Conservation (phyloP, 2,113 vertebrate genomes). For the Chlorodrepanis virens region DNA sequence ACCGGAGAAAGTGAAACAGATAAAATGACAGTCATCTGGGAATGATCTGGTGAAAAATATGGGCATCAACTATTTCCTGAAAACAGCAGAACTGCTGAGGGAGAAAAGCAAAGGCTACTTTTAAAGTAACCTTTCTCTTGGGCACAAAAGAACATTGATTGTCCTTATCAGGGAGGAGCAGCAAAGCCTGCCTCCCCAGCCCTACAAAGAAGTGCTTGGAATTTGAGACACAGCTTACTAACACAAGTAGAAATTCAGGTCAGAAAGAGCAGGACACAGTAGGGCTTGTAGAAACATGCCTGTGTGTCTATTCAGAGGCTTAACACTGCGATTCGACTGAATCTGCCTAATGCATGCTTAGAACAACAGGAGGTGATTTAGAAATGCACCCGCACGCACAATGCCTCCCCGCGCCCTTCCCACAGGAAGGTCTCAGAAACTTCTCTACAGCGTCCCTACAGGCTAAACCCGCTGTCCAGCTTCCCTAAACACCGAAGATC, state of each 20-base stretch:
- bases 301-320: background rate
- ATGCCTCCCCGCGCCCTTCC: background rate
- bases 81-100: background rate
- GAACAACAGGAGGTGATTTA: background rate
- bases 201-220: background rate
- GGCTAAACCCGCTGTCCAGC: background rate
- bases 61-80: background rate
- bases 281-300: conserved; percentile 4
- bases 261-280: conserved; percentile 7
- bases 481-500: background rate
- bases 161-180: conserved; percentile 15
- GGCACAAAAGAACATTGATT: background rate
- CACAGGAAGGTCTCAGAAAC: background rate
- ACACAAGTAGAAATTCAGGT: conserved; percentile 32
- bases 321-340: background rate
- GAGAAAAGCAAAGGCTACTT: background rate
- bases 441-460: background rate
- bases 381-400: background rate
- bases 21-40: background rate
- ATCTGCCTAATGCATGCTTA: background rate
- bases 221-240: background rate
- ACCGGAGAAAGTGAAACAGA: background rate
- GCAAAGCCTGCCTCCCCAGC: background rate
- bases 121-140: background rate
- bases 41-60: background rate